These are phyloP conservation scores for Ariolimax columbianus DNA, from an alignment of 2,888 invertebrate species.

Conservation along the genomic window DNA sequence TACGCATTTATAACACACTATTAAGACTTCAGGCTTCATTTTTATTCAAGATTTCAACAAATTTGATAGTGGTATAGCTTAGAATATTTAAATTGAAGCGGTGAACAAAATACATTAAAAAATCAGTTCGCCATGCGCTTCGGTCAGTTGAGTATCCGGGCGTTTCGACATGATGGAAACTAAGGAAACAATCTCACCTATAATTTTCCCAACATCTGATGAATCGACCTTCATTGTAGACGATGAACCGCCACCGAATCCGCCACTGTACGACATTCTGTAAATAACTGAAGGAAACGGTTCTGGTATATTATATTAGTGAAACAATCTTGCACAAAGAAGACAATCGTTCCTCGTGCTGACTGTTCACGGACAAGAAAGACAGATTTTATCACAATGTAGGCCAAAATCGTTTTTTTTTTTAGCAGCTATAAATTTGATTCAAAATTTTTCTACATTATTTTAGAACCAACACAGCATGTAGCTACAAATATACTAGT, in stretches of 20 bases:
- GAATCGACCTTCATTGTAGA: constrained; percentile 56
- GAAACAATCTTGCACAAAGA: background rate
- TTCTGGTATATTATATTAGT: background rate
- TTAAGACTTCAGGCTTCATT: too few species aligned
- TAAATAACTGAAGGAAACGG: background rate
- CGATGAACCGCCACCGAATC: constrained; percentile 24
- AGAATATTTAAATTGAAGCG: too few species aligned
- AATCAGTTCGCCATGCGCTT: too few species aligned
- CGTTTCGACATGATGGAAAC: background rate
- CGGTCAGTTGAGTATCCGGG: background rate
- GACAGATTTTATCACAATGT: background rate
- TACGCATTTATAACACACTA: too few species aligned
- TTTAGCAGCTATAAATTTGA: too few species aligned
- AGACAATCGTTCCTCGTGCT: background rate
- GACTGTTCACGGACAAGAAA: background rate
- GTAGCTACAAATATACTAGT: too few species aligned
- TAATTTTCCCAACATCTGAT: constrained; percentile 63
- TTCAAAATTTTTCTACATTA: too few species aligned
- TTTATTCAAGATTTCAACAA: too few species aligned
- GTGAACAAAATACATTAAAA: too few species aligned
- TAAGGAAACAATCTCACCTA: constrained; percentile 55
- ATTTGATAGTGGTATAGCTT: too few species aligned
- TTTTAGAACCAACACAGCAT: too few species aligned
- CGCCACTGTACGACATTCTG: constrained; percentile 2
- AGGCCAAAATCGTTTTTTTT: too few species aligned